A percentile compares a stretch with the other conserved stretches of the same genome.
These are phyloP conservation scores for Cistogaster globosa DNA, from an alignment of 2,888 invertebrate genomes.

Conservation along the genomic window DNA sequence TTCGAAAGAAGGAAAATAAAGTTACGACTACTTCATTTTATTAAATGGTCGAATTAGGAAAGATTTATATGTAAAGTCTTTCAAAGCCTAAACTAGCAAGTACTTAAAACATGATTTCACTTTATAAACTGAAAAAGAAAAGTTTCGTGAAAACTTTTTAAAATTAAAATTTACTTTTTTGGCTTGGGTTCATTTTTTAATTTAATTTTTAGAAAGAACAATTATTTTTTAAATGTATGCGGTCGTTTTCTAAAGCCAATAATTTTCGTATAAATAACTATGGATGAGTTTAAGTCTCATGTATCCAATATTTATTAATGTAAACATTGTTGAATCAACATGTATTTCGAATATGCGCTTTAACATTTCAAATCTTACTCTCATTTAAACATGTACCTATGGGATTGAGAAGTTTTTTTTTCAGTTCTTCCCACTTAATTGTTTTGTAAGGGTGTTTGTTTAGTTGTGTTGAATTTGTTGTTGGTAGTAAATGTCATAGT, in stretches of 20 bases:
- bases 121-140: too few species aligned
- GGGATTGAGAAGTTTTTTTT: too few species aligned
- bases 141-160: too few species aligned
- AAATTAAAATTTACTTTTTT: too few species aligned
- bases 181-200: too few species aligned
- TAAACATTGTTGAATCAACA: constrained; percentile 62
- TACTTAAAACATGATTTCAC: neutral
- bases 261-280: too few species aligned
- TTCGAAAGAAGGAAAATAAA: constrained; percentile 12
- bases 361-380: constrained; percentile 55
- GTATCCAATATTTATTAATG: neutral
- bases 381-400: constrained; percentile 1
- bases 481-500: constrained; percentile 32
- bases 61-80: neutral
- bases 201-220: too few species aligned
- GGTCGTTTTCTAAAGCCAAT: too few species aligned
- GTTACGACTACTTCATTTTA: constrained; percentile 27
- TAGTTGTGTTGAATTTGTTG: constrained; percentile 17
- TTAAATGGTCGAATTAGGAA: constrained; percentile 3
- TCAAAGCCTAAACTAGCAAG: neutral
- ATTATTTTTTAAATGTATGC: too few species aligned
- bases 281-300: neutral
- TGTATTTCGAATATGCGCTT: constrained; percentile 64
- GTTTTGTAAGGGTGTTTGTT: too few species aligned
- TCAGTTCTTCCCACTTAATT: too few species aligned